Evolutionary conservation across 2,113 vertebrate genomes (phyloP).

Genomic region (Brachionichthys hirsutus): DNA sequence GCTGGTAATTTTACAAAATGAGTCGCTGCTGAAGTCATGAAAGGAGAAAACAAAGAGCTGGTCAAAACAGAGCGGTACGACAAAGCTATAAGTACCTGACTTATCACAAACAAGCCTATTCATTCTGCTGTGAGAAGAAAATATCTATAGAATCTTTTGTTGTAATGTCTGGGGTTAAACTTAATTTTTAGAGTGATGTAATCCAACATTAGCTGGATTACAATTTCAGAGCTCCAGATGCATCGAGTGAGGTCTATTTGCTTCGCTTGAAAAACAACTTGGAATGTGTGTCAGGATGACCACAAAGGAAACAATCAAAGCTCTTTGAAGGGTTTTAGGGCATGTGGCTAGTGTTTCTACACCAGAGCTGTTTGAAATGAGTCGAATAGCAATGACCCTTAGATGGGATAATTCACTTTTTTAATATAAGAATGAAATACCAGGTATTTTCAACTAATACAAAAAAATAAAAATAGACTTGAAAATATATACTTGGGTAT

Average conservation of each 20-base stretch:
- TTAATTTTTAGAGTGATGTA: constrained; percentile 55
- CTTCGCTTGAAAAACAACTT: constrained; percentile 48
- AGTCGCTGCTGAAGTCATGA: background rate
- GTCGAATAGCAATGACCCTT: constrained; percentile 4
- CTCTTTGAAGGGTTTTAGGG: constrained; percentile 16
- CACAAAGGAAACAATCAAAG: constrained; percentile 54
- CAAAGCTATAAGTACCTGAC: constrained; percentile 3
- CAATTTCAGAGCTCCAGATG: constrained; percentile 53
- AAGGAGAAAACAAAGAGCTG: constrained; percentile 14
- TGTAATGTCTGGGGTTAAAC: constrained; percentile 45
- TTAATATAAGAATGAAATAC: too few species aligned
- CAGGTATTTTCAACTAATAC: background rate
- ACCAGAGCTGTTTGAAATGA: constrained; percentile 9
- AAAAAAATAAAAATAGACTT: constrained; percentile 6
- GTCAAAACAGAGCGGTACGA: constrained; percentile 21
- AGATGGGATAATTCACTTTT: background rate
- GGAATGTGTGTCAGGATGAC: constrained; percentile 48
- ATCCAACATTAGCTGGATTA: constrained; percentile 44
- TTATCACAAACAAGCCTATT: too few species aligned
- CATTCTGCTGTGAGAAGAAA: constrained; percentile 1
- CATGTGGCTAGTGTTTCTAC: constrained; percentile 15
- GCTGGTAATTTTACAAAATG: background rate
- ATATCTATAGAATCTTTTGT: constrained; percentile 25
- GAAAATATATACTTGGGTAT: background rate
- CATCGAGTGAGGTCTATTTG: constrained; percentile 47